phyloP scores from a whole-genome alignment of 2,797 vertebrate species.

The Galaxias olidus region DNA sequence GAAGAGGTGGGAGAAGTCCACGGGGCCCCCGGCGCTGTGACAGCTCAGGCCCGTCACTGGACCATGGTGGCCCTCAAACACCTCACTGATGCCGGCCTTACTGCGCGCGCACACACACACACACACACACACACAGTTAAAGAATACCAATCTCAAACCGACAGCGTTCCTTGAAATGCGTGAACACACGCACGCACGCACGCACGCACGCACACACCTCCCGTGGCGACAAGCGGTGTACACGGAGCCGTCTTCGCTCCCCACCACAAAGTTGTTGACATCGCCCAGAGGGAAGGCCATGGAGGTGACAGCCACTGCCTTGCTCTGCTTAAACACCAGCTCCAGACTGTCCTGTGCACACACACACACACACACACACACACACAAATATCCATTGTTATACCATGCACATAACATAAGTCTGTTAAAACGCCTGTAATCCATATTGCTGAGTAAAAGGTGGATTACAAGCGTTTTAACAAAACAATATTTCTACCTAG shows the following conservation, averaged over 20 bases:
- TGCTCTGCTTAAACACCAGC: constrained; percentile 96
- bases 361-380: constrained; percentile 23
- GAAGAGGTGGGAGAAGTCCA: constrained; percentile 98
- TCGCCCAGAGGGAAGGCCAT: constrained; percentile 97
- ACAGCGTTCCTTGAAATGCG: too few relatives aligned
- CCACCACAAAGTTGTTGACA: constrained; percentile 98
- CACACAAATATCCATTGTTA: constrained; percentile 7
- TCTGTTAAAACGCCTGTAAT: too few relatives aligned
- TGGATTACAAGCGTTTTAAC: too few relatives aligned
- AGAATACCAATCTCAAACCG: neutral
- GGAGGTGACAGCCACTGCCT: constrained; percentile 95
- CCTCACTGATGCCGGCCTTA: constrained; percentile 98
- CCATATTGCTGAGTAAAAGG: too few relatives aligned
- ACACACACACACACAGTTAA: neutral
- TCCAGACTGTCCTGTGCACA: constrained; percentile 95
- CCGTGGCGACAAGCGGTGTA: constrained; percentile 98
- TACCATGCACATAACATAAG: neutral
- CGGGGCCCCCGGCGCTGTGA: constrained; percentile 91
- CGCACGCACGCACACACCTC: constrained; percentile 74
- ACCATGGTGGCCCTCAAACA: constrained; percentile 98
- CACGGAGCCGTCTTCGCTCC: constrained; percentile 96
- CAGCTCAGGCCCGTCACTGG: constrained; percentile 97
- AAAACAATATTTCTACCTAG: too few relatives aligned
- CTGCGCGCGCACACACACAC: constrained; percentile 64
- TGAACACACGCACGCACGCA: neutral